Percentiles rank a stretch among this genome's conserved stretches.
These are phyloP conservation scores for Coccyzus lansbergi DNA, from an alignment of 2,797 vertebrate species.

Conservation along the genomic window DNA sequence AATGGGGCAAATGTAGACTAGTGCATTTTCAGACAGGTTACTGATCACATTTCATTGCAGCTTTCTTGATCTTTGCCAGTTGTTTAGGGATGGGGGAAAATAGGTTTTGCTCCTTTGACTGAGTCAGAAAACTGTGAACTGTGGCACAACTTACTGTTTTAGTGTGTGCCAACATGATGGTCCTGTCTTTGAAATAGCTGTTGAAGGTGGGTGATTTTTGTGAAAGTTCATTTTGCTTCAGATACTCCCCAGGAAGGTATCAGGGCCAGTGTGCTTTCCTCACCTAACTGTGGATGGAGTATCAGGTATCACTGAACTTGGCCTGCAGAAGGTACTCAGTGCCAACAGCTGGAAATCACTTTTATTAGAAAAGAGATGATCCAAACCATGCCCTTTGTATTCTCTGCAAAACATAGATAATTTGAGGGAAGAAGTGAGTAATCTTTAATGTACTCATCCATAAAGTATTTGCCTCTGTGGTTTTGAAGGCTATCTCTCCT, in stretches of 20 bases:
- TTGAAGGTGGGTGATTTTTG: not conserved
- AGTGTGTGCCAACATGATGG: fast-evolving
- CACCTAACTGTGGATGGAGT: not conserved
- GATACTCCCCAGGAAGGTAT: not conserved
- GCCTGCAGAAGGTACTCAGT: not conserved
- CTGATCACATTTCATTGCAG: not conserved
- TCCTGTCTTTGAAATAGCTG: not conserved
- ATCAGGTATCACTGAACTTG: not conserved
- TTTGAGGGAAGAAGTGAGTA: constrained; percentile 56
- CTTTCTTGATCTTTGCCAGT: not conserved
- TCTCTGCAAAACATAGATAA: constrained; percentile 53
- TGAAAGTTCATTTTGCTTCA: not conserved
- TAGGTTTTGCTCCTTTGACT: not conserved
- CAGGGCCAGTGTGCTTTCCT: not conserved
- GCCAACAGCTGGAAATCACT: not conserved
- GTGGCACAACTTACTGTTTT: not conserved
- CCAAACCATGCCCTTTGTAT: constrained; percentile 29
- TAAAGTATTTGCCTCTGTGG: constrained; percentile 54
- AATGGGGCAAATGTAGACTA: not conserved
- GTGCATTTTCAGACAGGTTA: not conserved
- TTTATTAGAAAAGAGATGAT: constrained; percentile 27
- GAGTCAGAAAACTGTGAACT: not conserved
- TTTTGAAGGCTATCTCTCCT: constrained; percentile 45
- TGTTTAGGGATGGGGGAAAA: not conserved
- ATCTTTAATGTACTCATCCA: constrained; percentile 62